phyloP scores from a whole-genome alignment of 2,888 invertebrate species.

The Clostera curtula region DNA sequence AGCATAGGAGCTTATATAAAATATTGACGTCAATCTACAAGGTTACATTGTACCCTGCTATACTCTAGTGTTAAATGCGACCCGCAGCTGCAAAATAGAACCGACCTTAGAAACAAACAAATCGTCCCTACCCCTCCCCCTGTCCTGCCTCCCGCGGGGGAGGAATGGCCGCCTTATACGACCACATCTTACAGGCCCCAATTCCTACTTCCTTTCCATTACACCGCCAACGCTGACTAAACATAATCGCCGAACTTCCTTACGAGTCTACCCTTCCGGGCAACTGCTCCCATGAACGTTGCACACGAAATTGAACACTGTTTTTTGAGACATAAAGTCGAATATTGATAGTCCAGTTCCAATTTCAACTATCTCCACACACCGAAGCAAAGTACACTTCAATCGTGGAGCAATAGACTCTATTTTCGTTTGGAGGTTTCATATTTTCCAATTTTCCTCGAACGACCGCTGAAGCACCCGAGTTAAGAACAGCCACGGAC shows the following conservation, averaged over 20 bases:
- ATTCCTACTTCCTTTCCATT: constrained; percentile 74
- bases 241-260: constrained; percentile 75
- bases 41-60: no score
- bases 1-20: no score
- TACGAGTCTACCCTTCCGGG: constrained; percentile 73
- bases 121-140: constrained; percentile 40
- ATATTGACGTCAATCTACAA: no score
- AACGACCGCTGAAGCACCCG: constrained; percentile 65
- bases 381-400: constrained; percentile 32
- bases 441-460: constrained; percentile 67
- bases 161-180: constrained; percentile 63
- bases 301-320: constrained; percentile 42
- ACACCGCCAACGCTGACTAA: constrained; percentile 68
- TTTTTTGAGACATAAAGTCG: constrained; percentile 30
- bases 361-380: constrained; percentile 30
- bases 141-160: constrained; percentile 23
- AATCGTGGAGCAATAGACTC: constrained; percentile 22
- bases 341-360: constrained; percentile 17
- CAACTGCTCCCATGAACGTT: constrained; percentile 37
- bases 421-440: constrained; percentile 24
- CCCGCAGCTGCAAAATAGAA: constrained; percentile 60
- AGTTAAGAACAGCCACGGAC: constrained; percentile 67
- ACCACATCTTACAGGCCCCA: constrained; percentile 74
- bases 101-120: constrained; percentile 71
- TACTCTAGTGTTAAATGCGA: constrained; percentile 68